Evolutionary conservation across 2,888 invertebrate species (phyloP).

Genomic region (Ennomos quercinarius): DNA sequence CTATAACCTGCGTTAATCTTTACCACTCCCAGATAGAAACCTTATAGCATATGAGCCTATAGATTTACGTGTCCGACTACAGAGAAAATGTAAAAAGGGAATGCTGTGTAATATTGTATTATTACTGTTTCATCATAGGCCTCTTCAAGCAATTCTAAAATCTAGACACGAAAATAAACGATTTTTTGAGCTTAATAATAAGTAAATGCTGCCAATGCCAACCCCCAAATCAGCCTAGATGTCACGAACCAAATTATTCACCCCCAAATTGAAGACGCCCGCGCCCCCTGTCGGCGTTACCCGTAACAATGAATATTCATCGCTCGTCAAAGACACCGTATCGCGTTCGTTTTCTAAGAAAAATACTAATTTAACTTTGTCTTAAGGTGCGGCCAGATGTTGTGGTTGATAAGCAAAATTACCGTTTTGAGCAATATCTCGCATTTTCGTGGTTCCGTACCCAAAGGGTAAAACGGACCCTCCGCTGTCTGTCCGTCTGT

Average conservation of each 20-base stretch:
- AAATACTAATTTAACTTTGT: conserved; percentile 19
- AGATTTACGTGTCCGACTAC: conserved; percentile 9
- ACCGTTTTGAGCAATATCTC: too few relatives aligned
- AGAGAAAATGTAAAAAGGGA: conserved; percentile 10
- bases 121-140: not conserved
- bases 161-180: not conserved
- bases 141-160: too few relatives aligned
- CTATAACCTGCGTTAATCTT: conserved; percentile 4
- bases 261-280: conserved; percentile 10
- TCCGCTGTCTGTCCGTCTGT: too few relatives aligned
- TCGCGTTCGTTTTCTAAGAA: conserved; percentile 21
- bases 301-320: conserved; percentile 25
- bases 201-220: too few relatives aligned
- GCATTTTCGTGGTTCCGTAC: too few relatives aligned
- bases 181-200: too few relatives aligned
- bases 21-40: conserved; percentile 4
- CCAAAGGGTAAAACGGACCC: too few relatives aligned
- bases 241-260: conserved; percentile 3
- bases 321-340: conserved; percentile 15
- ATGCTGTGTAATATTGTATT: conserved; percentile 14
- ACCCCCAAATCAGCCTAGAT: not conserved
- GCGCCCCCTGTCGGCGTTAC: conserved; percentile 1
- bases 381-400: not conserved
- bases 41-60: conserved; percentile 1
- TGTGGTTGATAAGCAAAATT: too few relatives aligned